Base-by-base conservation (phyloP, 2,113 vertebrate species). In the Oophaga pumilio region DNA sequence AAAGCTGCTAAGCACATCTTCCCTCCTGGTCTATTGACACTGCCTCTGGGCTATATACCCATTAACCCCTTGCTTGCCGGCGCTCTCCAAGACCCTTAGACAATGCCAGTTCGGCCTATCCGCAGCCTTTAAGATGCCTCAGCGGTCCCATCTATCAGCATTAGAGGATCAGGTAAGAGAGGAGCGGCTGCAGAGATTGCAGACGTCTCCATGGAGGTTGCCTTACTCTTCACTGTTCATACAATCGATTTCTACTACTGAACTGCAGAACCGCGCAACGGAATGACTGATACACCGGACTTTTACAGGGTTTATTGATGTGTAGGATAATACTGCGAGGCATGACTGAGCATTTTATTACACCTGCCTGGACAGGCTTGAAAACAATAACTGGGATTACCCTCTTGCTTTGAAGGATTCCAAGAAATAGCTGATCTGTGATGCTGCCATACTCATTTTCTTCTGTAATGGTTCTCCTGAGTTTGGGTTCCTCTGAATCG, bases 1-100 rank as follows among this genome's bases (percentile, higher is more conserved):
- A 85, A 85, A 85, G 84, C 84, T 85, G 84, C 84, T 85, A 77
- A 85, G 84, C 84, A 85, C 84, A 85, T 85, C 84, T 85, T 85
- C 73, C 84, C 84, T 85, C 73, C 74, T 85, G 84, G 84, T 85
- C 84, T 85, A 77, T 85, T 85, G 84, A 85, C 84, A 85, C 57
- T 66, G 84, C 73, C 84, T 76, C 56, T 50, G 84, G 84, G 84
- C 84, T 64, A 76, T 85, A 77, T 85, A 85, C 84, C 84, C 57
- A 85, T 85, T 85, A 85, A 85, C 84, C 71, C 77, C 84, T 85
- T 85, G 73, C 33, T n/a, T 50, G 59, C 84, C 84, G 66, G 11
- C 5, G 43, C 43, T 24, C 64, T 82, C 62, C 57, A 62, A 62
- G 79, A 60, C 57, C 12, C 20, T 62, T 81, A 59, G 14, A 80